Percentiles rank a stretch among this genome's conserved stretches.
Conservation (phyloP, 2,113 vertebrate species). For the Blennius ocellaris region DNA sequence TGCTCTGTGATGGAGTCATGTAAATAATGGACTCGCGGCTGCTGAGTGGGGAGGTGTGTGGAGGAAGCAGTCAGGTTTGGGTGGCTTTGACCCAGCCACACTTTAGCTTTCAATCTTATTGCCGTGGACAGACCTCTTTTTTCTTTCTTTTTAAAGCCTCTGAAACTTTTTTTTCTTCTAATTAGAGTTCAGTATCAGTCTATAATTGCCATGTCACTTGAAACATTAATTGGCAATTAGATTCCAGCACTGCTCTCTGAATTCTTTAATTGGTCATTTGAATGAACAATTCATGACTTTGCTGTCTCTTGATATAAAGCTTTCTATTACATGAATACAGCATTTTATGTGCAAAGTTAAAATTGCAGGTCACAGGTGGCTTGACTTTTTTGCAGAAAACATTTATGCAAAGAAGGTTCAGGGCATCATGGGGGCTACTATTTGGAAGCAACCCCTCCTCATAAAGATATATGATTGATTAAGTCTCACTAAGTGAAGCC, state of each 20-base stretch:
- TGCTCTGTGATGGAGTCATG: conserved; percentile 29
- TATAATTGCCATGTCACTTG: conserved; percentile 5
- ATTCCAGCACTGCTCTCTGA: conserved; percentile 19
- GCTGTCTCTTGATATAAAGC: not conserved
- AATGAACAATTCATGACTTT: conserved; percentile 1
- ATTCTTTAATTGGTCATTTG: conserved; percentile 25
- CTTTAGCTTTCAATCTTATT: not conserved
- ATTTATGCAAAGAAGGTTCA: no score
- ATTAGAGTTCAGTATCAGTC: conserved; percentile 7
- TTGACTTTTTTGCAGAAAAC: no score
- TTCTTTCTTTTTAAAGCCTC: conserved; percentile 1
- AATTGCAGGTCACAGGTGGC: not conserved
- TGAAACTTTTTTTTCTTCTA: conserved; percentile 18
- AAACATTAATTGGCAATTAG: conserved; percentile 30
- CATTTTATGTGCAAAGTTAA: not conserved
- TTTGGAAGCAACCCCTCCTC: no score
- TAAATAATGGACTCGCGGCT: conserved; percentile 44
- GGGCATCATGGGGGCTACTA: no score
- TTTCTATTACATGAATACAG: not conserved
- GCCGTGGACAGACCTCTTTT: not conserved
- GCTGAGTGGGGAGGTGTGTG: conserved; percentile 42
- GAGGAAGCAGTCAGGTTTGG: conserved; percentile 13
- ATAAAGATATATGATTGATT: no score
- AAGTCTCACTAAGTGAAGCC: no score
- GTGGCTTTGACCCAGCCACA: conserved; percentile 8